A percentile compares a stretch with the other conserved stretches of the same genome.
phyloP scores from a whole-genome alignment of 2,888 invertebrate species.

The Thecophora atra region DNA sequence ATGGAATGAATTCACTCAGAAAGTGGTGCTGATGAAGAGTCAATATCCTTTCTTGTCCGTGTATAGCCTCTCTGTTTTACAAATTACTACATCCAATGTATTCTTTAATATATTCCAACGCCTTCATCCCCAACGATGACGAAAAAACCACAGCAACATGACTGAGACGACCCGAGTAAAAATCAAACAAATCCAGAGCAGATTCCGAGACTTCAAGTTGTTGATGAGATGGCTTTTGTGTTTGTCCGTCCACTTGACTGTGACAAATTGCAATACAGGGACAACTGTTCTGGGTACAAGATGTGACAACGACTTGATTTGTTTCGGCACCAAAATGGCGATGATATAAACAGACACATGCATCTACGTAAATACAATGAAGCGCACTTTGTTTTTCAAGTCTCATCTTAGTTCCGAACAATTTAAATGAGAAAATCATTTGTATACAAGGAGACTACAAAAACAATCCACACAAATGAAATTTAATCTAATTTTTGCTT shows the following conservation, averaged over 20 bases:
- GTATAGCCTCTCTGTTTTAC: too few relatives aligned
- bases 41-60: too few relatives aligned
- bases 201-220: background rate
- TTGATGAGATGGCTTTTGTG: background rate
- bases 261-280: constrained; percentile 24
- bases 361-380: too few relatives aligned
- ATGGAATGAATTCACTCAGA: too few relatives aligned
- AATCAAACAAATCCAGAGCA: constrained; percentile 31
- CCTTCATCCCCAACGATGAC: too few relatives aligned
- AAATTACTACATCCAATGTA: too few relatives aligned
- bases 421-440: too few relatives aligned
- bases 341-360: constrained; percentile 16
- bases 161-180: constrained; percentile 23
- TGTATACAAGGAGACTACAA: too few relatives aligned
- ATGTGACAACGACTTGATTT: constrained; percentile 23
- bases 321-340: constrained; percentile 8
- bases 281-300: constrained; percentile 2
- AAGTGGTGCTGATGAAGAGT: too few relatives aligned
- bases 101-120: too few relatives aligned
- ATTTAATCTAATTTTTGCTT: too few relatives aligned
- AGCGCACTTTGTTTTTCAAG: background rate
- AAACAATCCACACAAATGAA: too few relatives aligned
- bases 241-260: background rate
- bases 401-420: background rate
- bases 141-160: constrained; percentile 8